A percentile compares a stretch with the other conserved stretches of the same genome.
Evolutionary conservation across 2,888 invertebrate genomes (phyloP).

Genomic region (Spilarctia lutea): DNA sequence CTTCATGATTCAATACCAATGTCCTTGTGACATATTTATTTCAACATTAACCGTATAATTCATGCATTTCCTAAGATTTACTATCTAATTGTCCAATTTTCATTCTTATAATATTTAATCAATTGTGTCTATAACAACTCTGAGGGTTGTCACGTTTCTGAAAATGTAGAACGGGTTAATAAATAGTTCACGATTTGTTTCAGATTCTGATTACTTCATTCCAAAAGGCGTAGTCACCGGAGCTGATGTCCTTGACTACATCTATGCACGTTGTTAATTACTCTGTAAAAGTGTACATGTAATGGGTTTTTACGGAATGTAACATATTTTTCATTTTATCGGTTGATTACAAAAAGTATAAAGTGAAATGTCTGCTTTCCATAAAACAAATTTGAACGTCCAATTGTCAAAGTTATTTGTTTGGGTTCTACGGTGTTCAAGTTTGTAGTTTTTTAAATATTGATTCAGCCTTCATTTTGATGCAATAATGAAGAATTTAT

Average conservation of each 20-base stretch:
- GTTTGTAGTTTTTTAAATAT: no score
- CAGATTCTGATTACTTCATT: slow-evolving; percentile 38
- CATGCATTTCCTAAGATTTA: no score
- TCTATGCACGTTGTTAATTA: slow-evolving; percentile 10
- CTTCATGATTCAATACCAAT: no score
- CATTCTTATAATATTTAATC: not conserved
- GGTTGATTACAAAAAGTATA: not conserved
- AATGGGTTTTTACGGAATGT: not conserved
- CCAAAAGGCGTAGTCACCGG: slow-evolving; percentile 48
- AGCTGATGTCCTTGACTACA: slow-evolving; percentile 50
- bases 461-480: no score
- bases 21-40: no score
- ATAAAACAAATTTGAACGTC: no score
- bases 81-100: not conserved
- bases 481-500: no score
- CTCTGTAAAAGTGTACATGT: not conserved
- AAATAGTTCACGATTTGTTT: slow-evolving; percentile 26
- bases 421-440: no score
- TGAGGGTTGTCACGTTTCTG: not conserved
- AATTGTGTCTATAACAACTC: not conserved
- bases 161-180: not conserved
- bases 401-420: no score
- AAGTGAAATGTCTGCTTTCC: no score
- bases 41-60: no score
- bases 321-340: not conserved